Base-by-base conservation (phyloP, 2,888 invertebrate species). In the Philhelius pedissequus region DNA sequence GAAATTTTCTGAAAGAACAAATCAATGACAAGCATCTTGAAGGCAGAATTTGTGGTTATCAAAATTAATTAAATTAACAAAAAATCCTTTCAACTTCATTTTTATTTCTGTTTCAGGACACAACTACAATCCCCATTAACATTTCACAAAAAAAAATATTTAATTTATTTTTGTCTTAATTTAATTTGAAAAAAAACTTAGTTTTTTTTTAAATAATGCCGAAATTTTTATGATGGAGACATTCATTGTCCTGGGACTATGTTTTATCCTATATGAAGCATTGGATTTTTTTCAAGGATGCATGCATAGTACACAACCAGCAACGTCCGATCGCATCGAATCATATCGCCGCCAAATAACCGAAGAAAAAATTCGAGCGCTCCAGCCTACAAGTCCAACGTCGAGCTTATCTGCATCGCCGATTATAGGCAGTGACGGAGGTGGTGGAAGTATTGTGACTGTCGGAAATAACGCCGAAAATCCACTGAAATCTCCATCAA, bases 231-330 rank as follows among this genome's bases (percentile, higher is more conserved):
- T 90, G 91, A 94, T 94, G 94, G 94, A 94, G 93, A 94, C 94
- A 90, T 94, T 94, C 89, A 92, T 94, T 89, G 93, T 94, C 89
- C 92, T 94, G 88, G 94, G 94, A 87, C 93, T 94, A 90, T 94
- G 94, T 92, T 93, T 94, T 90, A 92, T 94, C 89, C 94, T 94
- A 89, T 94, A 94, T 90, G 94, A 94, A 92, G 92, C 94, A 89
- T 93, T 94, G 91, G 94, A 94, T 90, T 92, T 94, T 90, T 92
- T 94, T 90, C 93, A 93, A 91, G 93, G 93, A 90, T 91, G 91
- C 90, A 89, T 90, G 77, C 91, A 89, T 89, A 91, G 89, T 87
- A 89, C 89, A 87, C 90, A 88, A 77, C 90, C 90, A 68, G 88
- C 89, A 76, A 88, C 90, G 75, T 90, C 89, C 87, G 90, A 91